Evolutionary conservation across 1,140 invertebrate species (phyloP).

Genomic region (Hylaeus anthracinus): DNA sequence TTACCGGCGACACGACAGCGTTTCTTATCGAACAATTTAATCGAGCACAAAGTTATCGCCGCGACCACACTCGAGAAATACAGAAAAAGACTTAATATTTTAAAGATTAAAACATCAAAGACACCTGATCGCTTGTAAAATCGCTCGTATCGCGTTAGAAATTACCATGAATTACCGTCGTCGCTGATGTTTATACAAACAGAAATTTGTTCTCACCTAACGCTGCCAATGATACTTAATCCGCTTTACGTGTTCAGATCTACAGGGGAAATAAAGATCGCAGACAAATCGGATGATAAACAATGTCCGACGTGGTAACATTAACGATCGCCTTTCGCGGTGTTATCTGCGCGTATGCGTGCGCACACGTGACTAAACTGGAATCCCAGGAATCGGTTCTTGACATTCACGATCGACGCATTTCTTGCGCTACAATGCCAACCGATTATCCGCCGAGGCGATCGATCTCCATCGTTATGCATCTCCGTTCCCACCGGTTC

Average conservation of each 20-base stretch:
- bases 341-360: not conserved
- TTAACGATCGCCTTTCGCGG: conserved; percentile 3
- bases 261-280: not conserved
- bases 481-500: conserved; percentile 37
- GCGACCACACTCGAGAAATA: too few species aligned
- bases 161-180: not conserved
- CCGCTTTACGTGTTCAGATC: not conserved
- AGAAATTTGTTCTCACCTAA: not conserved
- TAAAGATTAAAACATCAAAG: not conserved
- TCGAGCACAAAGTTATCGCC: not conserved
- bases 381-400: conserved; percentile 48
- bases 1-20: not conserved
- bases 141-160: not conserved
- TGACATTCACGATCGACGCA: conserved; percentile 50
- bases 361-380: conserved; percentile 24
- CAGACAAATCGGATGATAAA: not conserved
- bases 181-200: not conserved
- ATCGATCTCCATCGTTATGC: conserved; percentile 45
- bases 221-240: not conserved
- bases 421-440: conserved; percentile 30
- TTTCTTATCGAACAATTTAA: conserved; percentile 18
- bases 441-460: conserved; percentile 26
- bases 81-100: not conserved
- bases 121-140: not conserved
- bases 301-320: not conserved